Evolutionary conservation across 2,797 vertebrate species (phyloP).

Genomic region (Chanos chanos): DNA sequence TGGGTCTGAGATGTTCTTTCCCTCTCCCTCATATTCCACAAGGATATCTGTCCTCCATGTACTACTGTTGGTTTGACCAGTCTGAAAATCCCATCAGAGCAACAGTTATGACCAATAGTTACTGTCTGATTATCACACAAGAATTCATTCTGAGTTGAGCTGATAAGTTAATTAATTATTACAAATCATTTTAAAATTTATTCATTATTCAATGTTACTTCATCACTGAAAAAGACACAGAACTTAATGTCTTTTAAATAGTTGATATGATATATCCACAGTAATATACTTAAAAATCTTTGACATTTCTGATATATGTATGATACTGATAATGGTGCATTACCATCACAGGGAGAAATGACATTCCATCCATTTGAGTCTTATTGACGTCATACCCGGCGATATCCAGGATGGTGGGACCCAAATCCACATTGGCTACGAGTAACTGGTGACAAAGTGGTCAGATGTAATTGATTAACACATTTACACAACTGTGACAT

Average conservation of each 20-base stretch:
- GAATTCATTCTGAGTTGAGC: too few relatives aligned
- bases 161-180: too few relatives aligned
- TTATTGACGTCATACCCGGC: slow-evolving; percentile 84
- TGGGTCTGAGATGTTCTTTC: slow-evolving; percentile 81
- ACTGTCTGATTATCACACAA: too few relatives aligned
- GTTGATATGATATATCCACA: too few relatives aligned
- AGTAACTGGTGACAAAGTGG: slow-evolving; percentile 72
- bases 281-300: neutral
- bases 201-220: too few relatives aligned
- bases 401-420: slow-evolving; percentile 93
- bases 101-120: too few relatives aligned
- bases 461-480: neutral
- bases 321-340: slow-evolving; percentile 33
- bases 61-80: slow-evolving; percentile 71
- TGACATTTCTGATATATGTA: neutral
- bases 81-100: slow-evolving; percentile 67
- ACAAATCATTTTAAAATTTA: too few relatives aligned
- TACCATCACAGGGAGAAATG: slow-evolving; percentile 86
- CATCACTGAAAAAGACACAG: too few relatives aligned
- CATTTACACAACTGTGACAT: neutral
- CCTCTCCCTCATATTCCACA: slow-evolving; percentile 96
- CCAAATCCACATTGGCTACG: slow-evolving; percentile 92
- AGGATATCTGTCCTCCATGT: slow-evolving; percentile 91
- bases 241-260: too few relatives aligned
- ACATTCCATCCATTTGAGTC: slow-evolving; percentile 95